Percentiles rank a stretch among this genome's conserved stretches.
phyloP scores from a whole-genome alignment of 2,888 invertebrate genomes.

The Morinoia aosen region DNA sequence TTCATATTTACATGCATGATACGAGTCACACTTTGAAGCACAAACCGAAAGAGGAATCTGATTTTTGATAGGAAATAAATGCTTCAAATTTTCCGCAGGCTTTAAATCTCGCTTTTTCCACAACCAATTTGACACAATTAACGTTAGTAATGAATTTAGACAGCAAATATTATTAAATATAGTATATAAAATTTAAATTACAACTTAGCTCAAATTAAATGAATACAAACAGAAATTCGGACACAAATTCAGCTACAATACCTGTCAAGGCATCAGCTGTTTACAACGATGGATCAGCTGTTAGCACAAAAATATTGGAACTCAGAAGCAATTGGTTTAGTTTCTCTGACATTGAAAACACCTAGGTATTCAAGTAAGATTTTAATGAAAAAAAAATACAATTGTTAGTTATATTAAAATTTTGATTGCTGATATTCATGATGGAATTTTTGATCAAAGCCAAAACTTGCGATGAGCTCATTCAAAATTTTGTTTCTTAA shows the following conservation, averaged over 20 bases:
- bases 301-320: not conserved
- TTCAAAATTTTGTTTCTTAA: not conserved
- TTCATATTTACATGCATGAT: too few relatives aligned
- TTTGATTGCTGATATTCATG: not conserved
- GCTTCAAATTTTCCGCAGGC: too few relatives aligned
- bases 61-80: too few relatives aligned
- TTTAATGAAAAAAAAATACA: not conserved
- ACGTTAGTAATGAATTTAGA: too few relatives aligned
- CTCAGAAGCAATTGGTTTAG: not conserved
- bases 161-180: too few relatives aligned
- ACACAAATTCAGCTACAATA: not conserved
- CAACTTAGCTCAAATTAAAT: too few relatives aligned
- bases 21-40: too few relatives aligned
- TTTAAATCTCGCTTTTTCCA: too few relatives aligned
- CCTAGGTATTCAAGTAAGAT: not conserved
- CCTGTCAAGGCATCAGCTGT: constrained; percentile 32
- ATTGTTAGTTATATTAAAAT: not conserved
- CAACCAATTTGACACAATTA: too few relatives aligned
- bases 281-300: constrained; percentile 35
- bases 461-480: not conserved
- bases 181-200: too few relatives aligned
- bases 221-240: not conserved
- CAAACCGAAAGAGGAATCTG: too few relatives aligned
- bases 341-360: not conserved
- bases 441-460: not conserved